Evolutionary conservation across 2,797 vertebrate genomes (phyloP).

Genomic region (Pelochelys cantorii): DNA sequence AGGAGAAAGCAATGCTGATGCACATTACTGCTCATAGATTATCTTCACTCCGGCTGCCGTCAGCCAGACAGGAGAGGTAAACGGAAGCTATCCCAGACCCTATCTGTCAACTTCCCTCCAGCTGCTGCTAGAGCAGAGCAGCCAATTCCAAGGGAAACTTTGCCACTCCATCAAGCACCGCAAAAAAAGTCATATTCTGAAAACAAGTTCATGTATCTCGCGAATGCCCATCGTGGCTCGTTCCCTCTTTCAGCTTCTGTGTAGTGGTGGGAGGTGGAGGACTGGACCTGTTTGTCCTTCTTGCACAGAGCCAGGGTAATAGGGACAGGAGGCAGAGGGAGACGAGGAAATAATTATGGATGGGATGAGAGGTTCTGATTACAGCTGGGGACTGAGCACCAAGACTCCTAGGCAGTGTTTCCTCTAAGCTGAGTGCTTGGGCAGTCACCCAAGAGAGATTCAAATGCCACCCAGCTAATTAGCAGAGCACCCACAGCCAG

Average conservation of each 20-base stretch:
- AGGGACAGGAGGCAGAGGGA: background rate
- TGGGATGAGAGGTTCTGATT: rapidly evolving
- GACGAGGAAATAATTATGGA: background rate
- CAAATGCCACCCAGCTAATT: too few relatives aligned
- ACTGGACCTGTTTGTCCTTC: background rate
- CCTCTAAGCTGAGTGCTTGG: too few relatives aligned
- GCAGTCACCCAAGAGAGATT: too few relatives aligned
- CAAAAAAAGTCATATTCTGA: constrained; percentile 58
- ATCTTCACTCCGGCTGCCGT: constrained; percentile 65
- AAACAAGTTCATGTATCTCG: background rate
- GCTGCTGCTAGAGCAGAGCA: background rate
- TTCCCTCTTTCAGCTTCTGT: background rate
- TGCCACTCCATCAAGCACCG: constrained; percentile 59
- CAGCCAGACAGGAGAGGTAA: constrained; percentile 51
- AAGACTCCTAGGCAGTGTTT: background rate
- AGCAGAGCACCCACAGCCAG: too few relatives aligned
- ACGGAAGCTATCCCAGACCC: constrained; percentile 3
- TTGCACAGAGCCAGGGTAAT: background rate
- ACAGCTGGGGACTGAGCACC: rapidly evolving
- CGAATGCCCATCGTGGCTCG: background rate
- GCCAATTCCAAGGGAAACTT: constrained; percentile 46
- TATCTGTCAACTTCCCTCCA: constrained; percentile 62
- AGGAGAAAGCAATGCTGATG: constrained; percentile 44
- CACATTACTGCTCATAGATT: constrained; percentile 62
- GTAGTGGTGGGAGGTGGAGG: background rate